These are phyloP conservation scores for Drosophila nikananu DNA, from an alignment of 1,140 invertebrate species.

Conservation along the genomic window DNA sequence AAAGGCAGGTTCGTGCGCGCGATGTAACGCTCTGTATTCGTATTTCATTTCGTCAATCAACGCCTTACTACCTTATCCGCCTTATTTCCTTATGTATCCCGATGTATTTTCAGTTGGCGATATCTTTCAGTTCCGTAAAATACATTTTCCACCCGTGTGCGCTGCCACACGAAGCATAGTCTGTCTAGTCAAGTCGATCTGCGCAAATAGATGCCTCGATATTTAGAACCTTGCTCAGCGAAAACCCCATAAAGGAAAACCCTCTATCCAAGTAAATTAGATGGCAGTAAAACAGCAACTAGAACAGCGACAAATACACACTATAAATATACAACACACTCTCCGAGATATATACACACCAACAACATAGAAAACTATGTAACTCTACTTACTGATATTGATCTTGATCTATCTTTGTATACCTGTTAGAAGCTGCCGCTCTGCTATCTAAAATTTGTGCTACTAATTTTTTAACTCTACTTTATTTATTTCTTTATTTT, in stretches of 20 bases:
- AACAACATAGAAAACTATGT: conserved; percentile 33
- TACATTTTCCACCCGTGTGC: conserved; percentile 16
- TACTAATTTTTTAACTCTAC: conserved; percentile 79
- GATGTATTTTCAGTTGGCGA: conserved; percentile 24
- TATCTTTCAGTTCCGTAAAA: conserved; percentile 20
- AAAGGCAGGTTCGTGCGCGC: not conserved
- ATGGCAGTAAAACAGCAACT: conserved; percentile 15
- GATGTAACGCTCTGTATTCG: conserved; percentile 30
- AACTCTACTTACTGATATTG: conserved; percentile 52
- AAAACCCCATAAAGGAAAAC: not conserved
- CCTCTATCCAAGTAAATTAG: conserved; percentile 26
- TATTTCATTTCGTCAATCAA: conserved; percentile 32
- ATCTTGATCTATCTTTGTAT: conserved; percentile 64
- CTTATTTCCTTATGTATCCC: conserved; percentile 6
- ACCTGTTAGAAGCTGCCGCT: conserved; percentile 39
- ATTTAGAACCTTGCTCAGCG: conserved; percentile 27
- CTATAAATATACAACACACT: conserved; percentile 15
- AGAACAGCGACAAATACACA: conserved; percentile 23
- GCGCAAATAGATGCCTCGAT: conserved; percentile 28
- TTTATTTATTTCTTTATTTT: conserved; percentile 74
- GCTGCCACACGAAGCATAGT: conserved; percentile 5
- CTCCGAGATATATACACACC: conserved; percentile 13
- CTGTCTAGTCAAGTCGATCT: conserved; percentile 22
- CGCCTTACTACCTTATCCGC: conserved; percentile 2
- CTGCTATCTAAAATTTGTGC: conserved; percentile 47